Percentiles rank a stretch among this genome's conserved stretches.
These are phyloP conservation scores for Zaprionus lineosus DNA, from an alignment of 2,888 invertebrate genomes.

Conservation along the genomic window DNA sequence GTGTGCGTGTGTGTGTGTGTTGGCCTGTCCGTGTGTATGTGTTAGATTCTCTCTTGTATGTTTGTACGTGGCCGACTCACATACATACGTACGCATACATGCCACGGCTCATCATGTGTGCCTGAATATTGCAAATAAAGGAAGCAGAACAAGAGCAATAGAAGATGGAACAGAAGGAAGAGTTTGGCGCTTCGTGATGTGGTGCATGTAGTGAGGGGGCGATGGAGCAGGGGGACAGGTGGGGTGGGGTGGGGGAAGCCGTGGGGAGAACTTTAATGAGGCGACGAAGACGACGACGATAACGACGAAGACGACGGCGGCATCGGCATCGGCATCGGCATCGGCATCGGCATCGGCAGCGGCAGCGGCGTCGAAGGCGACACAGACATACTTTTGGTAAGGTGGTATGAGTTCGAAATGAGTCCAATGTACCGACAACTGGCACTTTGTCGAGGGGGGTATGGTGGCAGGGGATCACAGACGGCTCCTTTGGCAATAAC, in stretches of 20 bases:
- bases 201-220: background rate
- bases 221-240: background rate
- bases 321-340: constrained; percentile 53
- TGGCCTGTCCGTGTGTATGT: constrained; percentile 32
- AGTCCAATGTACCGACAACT: constrained; percentile 75
- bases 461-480: constrained; percentile 43
- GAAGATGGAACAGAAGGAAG: constrained; percentile 66
- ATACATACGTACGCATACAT: constrained; percentile 5
- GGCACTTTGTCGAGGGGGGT: constrained; percentile 17
- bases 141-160: constrained; percentile 72
- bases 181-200: constrained; percentile 66
- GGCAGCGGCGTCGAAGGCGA: constrained; percentile 46
- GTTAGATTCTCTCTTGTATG: constrained; percentile 17
- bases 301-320: constrained; percentile 22
- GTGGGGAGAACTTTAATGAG: constrained; percentile 72
- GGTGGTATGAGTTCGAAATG: constrained; percentile 65
- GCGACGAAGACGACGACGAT: constrained; percentile 42
- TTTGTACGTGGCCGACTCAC: constrained; percentile 11
- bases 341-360: constrained; percentile 67
- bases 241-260: constrained; percentile 11
- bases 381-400: constrained; percentile 72
- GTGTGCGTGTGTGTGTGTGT: constrained; percentile 8
- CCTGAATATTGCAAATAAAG: constrained; percentile 68
- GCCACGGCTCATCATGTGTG: constrained; percentile 7
- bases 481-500: constrained; percentile 60